phyloP scores from a whole-genome alignment of 2,113 vertebrate genomes.

The Ovis canadensis region DNA sequence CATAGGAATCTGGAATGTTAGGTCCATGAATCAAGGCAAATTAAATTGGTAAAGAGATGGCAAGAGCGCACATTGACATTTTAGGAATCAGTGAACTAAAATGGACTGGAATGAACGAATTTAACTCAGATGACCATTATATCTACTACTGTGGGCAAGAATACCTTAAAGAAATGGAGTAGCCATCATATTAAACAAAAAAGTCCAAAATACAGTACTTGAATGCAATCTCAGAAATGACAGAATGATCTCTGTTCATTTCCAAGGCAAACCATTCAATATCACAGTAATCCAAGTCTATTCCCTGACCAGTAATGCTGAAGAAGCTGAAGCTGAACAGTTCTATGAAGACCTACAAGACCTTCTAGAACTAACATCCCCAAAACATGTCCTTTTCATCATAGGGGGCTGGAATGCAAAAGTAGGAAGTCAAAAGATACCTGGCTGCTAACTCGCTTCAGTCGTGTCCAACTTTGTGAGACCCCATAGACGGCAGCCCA shows the following conservation, averaged over 20 bases:
- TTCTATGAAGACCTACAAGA: not conserved
- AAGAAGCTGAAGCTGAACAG: not conserved
- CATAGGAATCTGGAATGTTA: not conserved
- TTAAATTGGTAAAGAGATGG: not conserved
- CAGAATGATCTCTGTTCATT: not conserved
- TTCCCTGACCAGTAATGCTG: not conserved
- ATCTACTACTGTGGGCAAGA: not conserved
- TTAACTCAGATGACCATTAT: not conserved
- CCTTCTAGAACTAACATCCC: not conserved
- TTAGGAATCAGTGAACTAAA: not conserved
- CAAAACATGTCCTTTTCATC: not conserved
- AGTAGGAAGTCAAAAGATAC: not conserved
- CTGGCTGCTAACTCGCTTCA: not conserved
- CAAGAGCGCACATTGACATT: not conserved
- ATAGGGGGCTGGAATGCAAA: not conserved
- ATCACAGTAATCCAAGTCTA: not conserved
- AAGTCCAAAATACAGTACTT: not conserved
- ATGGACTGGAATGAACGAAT: not conserved
- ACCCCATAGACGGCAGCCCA: too few relatives aligned
- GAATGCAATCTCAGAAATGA: not conserved
- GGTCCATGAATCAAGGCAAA: not conserved
- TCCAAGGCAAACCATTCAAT: not conserved
- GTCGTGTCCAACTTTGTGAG: too few relatives aligned
- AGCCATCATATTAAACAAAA: not conserved
- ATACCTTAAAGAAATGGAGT: not conserved